Conservation (phyloP, 1,140 invertebrate genomes). For the Araneus ventricosus region DNA sequence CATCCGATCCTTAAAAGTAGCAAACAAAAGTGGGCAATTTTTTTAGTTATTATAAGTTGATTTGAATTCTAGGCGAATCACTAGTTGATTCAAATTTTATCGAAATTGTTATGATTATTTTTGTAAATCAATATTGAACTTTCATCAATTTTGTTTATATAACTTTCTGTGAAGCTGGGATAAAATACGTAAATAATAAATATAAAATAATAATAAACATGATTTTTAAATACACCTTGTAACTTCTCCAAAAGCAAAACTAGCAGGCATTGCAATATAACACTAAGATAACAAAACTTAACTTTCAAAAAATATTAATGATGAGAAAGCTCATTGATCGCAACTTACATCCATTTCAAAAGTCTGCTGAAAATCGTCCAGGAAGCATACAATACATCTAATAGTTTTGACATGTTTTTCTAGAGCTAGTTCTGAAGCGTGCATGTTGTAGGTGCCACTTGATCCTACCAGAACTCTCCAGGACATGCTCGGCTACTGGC, state of each 20-base stretch:
- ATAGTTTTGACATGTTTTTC: conserved; percentile 89
- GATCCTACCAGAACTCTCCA: conserved; percentile 87
- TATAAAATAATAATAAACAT: not conserved
- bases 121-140: too few relatives aligned
- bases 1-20: too few relatives aligned
- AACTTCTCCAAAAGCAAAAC: not conserved
- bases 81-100: too few relatives aligned
- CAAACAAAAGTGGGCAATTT: too few relatives aligned
- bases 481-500: conserved; percentile 82
- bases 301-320: not conserved
- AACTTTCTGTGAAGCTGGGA: not conserved
- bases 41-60: too few relatives aligned
- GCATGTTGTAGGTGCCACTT: conserved; percentile 95
- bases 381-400: conserved; percentile 91
- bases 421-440: conserved; percentile 91
- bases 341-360: conserved; percentile 95
- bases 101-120: too few relatives aligned
- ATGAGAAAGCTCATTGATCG: not conserved
- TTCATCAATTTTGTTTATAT: too few relatives aligned
- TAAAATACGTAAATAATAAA: too few relatives aligned
- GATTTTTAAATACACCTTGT: not conserved
- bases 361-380: conserved; percentile 95
- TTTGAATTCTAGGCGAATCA: too few relatives aligned
- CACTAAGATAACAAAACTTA: not conserved
- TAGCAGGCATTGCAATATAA: not conserved